Conservation (phyloP, 1,140 invertebrate genomes). For the Stegodyphus mimosarum region DNA sequence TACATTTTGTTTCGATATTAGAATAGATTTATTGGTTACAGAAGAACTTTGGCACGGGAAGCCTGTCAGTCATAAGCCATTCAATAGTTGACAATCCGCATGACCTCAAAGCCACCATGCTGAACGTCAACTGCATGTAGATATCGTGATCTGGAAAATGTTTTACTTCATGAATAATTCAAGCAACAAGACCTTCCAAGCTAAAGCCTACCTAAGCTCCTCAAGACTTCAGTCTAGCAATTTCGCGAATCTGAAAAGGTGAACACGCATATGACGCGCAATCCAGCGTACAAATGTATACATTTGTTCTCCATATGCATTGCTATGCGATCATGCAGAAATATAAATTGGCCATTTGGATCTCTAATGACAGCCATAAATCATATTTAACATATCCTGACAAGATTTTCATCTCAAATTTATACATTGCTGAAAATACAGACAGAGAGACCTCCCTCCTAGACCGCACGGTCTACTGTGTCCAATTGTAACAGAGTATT, state of each 20-base stretch:
- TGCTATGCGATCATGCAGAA: slow-evolving; percentile 2
- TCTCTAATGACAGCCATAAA: neutral
- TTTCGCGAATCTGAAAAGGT: neutral
- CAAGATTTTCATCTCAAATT: slow-evolving; percentile 1
- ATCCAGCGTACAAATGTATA: neutral
- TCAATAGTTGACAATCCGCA: neutral
- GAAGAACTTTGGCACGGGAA: neutral
- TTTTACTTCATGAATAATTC: neutral
- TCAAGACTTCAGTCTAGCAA: neutral
- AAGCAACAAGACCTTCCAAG: neutral
- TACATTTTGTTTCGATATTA: neutral
- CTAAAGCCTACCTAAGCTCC: neutral
- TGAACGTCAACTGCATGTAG: neutral
- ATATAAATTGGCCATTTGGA: slow-evolving; percentile 2
- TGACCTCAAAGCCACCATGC: neutral
- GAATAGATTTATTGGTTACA: neutral
- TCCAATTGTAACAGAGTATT: neutral
- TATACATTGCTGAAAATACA: neutral
- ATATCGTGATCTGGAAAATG: neutral
- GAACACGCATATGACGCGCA: neutral
- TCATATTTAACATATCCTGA: slow-evolving; percentile 1
- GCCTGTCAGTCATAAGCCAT: neutral
- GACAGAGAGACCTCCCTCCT: neutral
- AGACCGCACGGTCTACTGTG: neutral
- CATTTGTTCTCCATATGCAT: neutral